Conservation (phyloP, 2,888 invertebrate genomes). For the Cosmorhoe ocellata region DNA sequence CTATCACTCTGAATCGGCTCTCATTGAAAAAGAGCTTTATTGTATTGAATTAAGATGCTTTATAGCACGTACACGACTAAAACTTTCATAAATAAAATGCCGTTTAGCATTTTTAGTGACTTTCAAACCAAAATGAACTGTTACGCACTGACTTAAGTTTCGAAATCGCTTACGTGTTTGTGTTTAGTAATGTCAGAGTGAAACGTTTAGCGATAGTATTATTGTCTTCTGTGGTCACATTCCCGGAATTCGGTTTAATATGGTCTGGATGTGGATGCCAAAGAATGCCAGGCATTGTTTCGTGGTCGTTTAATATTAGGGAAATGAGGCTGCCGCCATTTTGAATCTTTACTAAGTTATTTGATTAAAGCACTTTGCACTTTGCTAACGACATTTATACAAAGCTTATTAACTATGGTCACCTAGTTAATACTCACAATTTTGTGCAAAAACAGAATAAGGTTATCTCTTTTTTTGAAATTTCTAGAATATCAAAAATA, state of each 20-base stretch:
- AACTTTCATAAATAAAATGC: no score
- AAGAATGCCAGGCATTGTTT: conserved; percentile 32
- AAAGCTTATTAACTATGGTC: no score
- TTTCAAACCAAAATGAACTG: no score
- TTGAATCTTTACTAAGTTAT: conserved; percentile 20
- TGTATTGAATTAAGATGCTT: background rate
- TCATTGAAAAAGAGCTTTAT: background rate
- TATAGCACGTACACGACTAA: background rate
- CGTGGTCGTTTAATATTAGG: conserved; percentile 29
- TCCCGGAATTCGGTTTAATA: conserved; percentile 35
- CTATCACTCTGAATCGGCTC: background rate
- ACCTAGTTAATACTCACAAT: no score
- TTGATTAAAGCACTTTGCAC: background rate
- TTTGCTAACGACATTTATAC: no score
- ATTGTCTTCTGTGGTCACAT: conserved; percentile 17
- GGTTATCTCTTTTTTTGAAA: no score
- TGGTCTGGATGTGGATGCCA: conserved; percentile 30
- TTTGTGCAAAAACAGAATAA: no score
- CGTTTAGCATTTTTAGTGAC: no score
- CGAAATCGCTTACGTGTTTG: background rate
- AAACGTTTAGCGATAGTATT: background rate
- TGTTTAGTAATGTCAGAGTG: background rate
- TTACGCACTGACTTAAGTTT: background rate
- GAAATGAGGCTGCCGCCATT: conserved; percentile 32
- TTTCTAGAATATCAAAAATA: no score